Evolutionary conservation across 2,888 invertebrate genomes (phyloP), one percentile per base, ranked within the genome.

Genomic region (Pristionchus entomophagus): DNA sequence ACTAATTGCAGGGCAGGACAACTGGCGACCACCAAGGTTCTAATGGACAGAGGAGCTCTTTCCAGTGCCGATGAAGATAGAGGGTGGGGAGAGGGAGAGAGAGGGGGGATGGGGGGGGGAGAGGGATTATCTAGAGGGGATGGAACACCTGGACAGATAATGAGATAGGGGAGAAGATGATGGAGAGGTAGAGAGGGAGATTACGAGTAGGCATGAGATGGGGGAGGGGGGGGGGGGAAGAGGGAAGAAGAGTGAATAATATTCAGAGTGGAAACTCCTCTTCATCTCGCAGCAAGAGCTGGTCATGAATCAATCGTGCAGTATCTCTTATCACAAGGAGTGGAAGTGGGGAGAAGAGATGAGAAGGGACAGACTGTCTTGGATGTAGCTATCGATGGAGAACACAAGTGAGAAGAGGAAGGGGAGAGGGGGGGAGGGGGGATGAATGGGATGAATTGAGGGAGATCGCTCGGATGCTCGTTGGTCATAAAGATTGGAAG

Each of bases 391-490:
- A 59, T 56, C n/a, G 84, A 84, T 0, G 38, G 35, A 29, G 51
- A 65, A 4, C 29, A 45, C 22, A 38, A 82, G 82, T 56, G n/a
- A 32, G 80, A 19, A 51, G 51, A 59, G n/a, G 1, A 38, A 35
- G 17, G 12, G 45, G 38, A 41, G 41, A 26, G 73, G n/a, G 45
- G 41, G 41, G 26, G 19, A 73, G 62, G 84, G 56, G 45, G 26
- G 22, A 32, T 41, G 26, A 45, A n/a, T 26, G 17, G 41, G n/a
- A 32, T 65, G 10, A 17, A 32, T n/a, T n/a, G 84, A 84, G 45
- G 45, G 45, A 45, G 45, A 45, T n/a, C 14, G 87, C 86, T 93
- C 97, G 97, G 95, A 97, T 96, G 93, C 97, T 90, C 95, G 94
- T n/a, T 94, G 95, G 91, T 95, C 95, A 94, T 90, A 90, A 26